A percentile compares a stretch with the other conserved stretches of the same genome.
These are phyloP conservation scores for Bothrops jararaca DNA, from an alignment of 2,113 vertebrate species.

Conservation along the genomic window DNA sequence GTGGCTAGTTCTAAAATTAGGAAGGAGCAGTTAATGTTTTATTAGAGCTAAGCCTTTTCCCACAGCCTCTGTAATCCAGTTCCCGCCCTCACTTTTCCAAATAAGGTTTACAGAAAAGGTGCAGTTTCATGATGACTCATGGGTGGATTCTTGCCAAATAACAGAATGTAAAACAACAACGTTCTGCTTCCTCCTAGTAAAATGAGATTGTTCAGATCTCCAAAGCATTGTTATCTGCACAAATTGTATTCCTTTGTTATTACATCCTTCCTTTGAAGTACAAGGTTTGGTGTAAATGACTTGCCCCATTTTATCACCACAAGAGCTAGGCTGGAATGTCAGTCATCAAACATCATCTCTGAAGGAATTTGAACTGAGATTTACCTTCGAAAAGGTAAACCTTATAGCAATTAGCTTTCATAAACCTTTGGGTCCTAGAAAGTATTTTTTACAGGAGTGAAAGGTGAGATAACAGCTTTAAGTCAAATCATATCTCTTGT, in stretches of 20 bases:
- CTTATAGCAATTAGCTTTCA: neutral
- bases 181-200: neutral
- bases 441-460: neutral
- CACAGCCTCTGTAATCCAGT: neutral
- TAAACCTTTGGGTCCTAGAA: neutral
- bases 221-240: neutral
- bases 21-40: neutral
- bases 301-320: neutral
- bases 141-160: neutral
- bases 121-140: neutral
- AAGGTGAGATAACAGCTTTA: neutral
- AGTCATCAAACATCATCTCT: neutral
- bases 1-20: constrained; percentile 7
- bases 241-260: neutral
- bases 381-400: neutral
- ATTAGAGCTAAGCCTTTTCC: neutral
- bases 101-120: neutral
- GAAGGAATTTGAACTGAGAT: neutral
- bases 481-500: neutral
- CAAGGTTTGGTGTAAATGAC: neutral
- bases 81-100: neutral
- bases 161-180: neutral
- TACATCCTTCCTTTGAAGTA: neutral
- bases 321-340: neutral
- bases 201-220: neutral